Percentiles rank a stretch among this genome's conserved stretches.
Conservation (phyloP, 2,888 invertebrate species). For the Agrenia bidenticulata region DNA sequence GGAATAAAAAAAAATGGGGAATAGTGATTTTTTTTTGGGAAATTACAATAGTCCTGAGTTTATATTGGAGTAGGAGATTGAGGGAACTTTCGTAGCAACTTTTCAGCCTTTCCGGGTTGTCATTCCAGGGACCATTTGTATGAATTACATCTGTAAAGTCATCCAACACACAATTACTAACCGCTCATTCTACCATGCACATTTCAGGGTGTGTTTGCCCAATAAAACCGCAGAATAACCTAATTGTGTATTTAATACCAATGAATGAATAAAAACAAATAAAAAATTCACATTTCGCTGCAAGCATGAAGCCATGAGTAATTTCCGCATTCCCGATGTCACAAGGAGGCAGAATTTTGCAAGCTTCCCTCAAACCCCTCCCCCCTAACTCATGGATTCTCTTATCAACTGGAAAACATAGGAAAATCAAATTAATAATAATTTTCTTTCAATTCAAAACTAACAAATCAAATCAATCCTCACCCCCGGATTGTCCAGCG, state of each 20-base stretch:
- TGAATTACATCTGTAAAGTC: conserved; percentile 44
- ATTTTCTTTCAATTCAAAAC: too few species aligned
- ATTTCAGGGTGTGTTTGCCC: too few species aligned
- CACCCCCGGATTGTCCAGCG: conserved; percentile 35
- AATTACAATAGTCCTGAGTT: conserved; percentile 44
- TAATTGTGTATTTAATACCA: background rate
- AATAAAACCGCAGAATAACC: background rate
- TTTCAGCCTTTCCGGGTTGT: conserved; percentile 33
- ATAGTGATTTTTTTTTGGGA: background rate
- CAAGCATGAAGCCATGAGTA: conserved; percentile 33
- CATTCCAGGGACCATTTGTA: conserved; percentile 41
- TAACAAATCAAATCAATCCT: too few species aligned
- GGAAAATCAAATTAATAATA: conserved; percentile 2
- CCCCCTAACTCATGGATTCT: conserved; percentile 34
- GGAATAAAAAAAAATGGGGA: background rate
- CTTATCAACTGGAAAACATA: conserved; percentile 28
- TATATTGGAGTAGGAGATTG: conserved; percentile 34
- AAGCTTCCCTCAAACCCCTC: conserved; percentile 28
- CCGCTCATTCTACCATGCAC: too few species aligned
- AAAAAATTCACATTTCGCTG: conserved; percentile 37
- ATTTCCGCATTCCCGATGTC: conserved; percentile 38
- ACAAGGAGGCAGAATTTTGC: conserved; percentile 24
- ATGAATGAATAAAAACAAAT: too few species aligned
- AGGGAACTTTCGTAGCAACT: conserved; percentile 40
- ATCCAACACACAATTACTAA: too few species aligned